phyloP scores from a whole-genome alignment of 2,888 invertebrate genomes.

The Lordiphosa andalusiaca region DNA sequence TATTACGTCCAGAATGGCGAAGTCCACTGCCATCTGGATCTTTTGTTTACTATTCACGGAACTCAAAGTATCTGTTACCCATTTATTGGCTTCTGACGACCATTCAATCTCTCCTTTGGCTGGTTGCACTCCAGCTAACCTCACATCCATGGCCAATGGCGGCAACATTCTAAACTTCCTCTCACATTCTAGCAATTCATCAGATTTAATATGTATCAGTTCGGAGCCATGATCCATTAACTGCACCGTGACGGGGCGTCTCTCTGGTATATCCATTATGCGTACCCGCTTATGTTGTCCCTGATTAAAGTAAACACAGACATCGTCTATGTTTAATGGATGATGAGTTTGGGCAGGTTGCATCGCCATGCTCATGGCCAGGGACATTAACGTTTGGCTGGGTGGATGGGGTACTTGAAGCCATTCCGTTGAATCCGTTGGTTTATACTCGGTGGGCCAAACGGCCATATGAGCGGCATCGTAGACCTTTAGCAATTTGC shows the following conservation, averaged over 20 bases:
- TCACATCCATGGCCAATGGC: constrained; percentile 42
- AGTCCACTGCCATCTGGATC: constrained; percentile 38
- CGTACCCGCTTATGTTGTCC: constrained; percentile 37
- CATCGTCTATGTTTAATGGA: constrained; percentile 13
- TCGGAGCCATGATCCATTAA: constrained; percentile 43
- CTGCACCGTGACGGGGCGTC: constrained; percentile 28
- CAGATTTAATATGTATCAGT: constrained; percentile 11
- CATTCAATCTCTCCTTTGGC: constrained; percentile 9
- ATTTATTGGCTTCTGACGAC: constrained; percentile 13
- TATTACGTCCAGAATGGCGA: constrained; percentile 26
- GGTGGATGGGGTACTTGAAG: neutral
- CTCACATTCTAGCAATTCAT: constrained; percentile 35
- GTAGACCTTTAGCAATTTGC: constrained; percentile 29
- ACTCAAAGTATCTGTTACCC: constrained; percentile 15
- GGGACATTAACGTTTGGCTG: neutral
- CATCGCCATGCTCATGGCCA: constrained; percentile 27
- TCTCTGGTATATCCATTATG: constrained; percentile 29
- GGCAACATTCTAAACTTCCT: constrained; percentile 8
- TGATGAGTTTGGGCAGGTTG: constrained; percentile 4
- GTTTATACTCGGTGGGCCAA: constrained; percentile 26
- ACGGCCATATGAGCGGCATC: constrained; percentile 38
- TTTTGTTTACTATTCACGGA: constrained; percentile 19
- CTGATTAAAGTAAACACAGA: constrained; percentile 34
- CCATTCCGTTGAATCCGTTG: constrained; percentile 21
- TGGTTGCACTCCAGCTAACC: constrained; percentile 27